These are phyloP conservation scores for Sebastolobus altivelis DNA, from an alignment of 2,797 vertebrate genomes.

Conservation along the genomic window DNA sequence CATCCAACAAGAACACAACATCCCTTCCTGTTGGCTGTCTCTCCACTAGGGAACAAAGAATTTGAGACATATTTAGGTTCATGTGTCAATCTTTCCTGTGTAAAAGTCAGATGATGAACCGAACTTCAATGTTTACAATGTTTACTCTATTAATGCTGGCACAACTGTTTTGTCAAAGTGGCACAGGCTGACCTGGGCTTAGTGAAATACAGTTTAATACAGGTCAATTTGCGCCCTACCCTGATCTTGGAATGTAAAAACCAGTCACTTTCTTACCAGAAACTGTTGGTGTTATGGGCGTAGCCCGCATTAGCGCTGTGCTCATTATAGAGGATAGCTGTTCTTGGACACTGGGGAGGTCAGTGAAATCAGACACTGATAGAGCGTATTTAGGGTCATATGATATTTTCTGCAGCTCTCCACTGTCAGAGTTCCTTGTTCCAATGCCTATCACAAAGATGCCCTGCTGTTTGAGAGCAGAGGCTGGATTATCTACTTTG, in stretches of 20 bases:
- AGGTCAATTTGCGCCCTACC: rapidly evolving
- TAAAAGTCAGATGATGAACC: not conserved
- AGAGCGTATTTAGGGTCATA: slow-evolving; percentile 54
- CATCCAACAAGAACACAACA: slow-evolving; percentile 66
- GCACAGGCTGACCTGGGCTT: not conserved
- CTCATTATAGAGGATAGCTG: slow-evolving; percentile 48
- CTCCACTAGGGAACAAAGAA: slow-evolving; percentile 38
- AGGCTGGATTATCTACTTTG: slow-evolving; percentile 50
- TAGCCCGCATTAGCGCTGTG: slow-evolving; percentile 27
- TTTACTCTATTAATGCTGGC: not conserved
- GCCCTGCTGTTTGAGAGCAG: slow-evolving; percentile 56
- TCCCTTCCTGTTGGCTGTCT: slow-evolving; percentile 32
- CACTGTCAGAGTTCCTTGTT: slow-evolving; percentile 68
- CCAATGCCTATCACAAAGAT: slow-evolving; percentile 59
- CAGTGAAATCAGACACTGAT: slow-evolving; percentile 54
- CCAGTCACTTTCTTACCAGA: slow-evolving; percentile 58
- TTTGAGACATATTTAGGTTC: not conserved
- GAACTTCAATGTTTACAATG: rapidly evolving
- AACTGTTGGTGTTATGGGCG: slow-evolving; percentile 43
- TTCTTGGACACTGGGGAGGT: slow-evolving; percentile 61
- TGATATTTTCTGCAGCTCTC: slow-evolving; percentile 62
- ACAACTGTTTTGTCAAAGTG: too few species aligned
- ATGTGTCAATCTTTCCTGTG: rapidly evolving
- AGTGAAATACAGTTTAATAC: not conserved
- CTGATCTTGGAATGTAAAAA: too few species aligned